Evolutionary conservation across 2,797 vertebrate genomes (phyloP).

Genomic region (Vipera ursinii): DNA sequence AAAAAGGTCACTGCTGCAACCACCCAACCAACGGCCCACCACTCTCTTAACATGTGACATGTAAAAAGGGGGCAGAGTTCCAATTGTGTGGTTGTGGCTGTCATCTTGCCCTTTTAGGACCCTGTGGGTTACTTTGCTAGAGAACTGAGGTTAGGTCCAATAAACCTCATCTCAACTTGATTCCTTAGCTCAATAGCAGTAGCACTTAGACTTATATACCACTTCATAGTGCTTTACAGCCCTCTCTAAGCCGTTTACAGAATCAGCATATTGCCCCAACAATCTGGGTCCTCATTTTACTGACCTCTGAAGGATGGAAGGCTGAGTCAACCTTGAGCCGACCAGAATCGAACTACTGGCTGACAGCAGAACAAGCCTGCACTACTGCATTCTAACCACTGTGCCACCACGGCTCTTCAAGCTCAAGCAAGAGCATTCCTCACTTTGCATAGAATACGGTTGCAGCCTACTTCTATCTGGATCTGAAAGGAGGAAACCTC

Average conservation of each 20-base stretch:
- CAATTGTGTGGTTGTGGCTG: not conserved
- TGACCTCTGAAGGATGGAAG: not conserved
- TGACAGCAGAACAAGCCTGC: not conserved
- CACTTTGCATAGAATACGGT: not conserved
- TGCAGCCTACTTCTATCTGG: not conserved
- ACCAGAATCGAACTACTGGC: not conserved
- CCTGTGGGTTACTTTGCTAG: not conserved
- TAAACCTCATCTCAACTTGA: not conserved
- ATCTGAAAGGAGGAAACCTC: not conserved
- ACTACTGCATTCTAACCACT: not conserved
- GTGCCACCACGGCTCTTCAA: not conserved
- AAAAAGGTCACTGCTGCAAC: not conserved
- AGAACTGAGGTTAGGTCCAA: not conserved
- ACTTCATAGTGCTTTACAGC: not conserved
- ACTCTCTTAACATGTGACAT: not conserved
- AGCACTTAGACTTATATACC: not conserved
- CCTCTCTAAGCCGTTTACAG: not conserved
- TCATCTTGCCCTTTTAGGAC: not conserved
- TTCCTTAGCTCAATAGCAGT: not conserved
- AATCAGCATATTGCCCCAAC: not conserved
- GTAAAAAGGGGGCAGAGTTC: not conserved
- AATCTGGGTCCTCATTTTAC: not conserved
- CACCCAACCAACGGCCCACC: not conserved
- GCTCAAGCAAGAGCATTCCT: not conserved
- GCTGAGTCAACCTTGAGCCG: not conserved